Percentiles rank a stretch among this genome's conserved stretches.
phyloP scores from a whole-genome alignment of 2,888 invertebrate genomes.

The Clistopyga incitator region DNA sequence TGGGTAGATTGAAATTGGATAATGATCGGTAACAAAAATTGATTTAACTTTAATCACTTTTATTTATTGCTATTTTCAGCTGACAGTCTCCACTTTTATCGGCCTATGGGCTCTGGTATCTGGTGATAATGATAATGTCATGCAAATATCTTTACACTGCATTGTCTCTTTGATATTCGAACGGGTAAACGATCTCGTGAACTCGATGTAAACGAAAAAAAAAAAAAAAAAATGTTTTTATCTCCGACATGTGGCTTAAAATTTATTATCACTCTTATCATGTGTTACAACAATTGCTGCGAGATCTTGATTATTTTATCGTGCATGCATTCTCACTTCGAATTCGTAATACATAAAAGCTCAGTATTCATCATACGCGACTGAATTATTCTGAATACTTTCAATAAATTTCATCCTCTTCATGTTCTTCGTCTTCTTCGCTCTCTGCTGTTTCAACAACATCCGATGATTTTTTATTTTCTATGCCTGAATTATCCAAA shows the following conservation, averaged over 20 bases:
- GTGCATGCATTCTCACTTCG: not conserved
- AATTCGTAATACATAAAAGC: not conserved
- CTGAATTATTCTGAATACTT: not conserved
- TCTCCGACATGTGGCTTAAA: not conserved
- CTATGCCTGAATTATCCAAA: conserved; percentile 19
- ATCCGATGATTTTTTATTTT: conserved; percentile 44
- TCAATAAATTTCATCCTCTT: not conserved
- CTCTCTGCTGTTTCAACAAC: conserved; percentile 4
- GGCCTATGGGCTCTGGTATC: not conserved
- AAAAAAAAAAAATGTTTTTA: conserved; percentile 16
- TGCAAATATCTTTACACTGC: conserved; percentile 1
- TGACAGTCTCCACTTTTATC: not conserved
- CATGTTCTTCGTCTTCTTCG: not conserved
- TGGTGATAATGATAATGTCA: conserved; percentile 7
- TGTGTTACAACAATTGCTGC: not conserved
- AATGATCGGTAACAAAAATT: not conserved
- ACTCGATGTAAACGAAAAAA: not conserved
- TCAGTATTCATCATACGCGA: not conserved
- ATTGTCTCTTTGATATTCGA: conserved; percentile 11
- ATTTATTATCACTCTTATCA: not conserved
- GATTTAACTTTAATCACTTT: not conserved
- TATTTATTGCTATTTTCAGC: conserved; percentile 14
- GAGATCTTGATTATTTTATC: not conserved
- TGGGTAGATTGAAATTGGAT: not conserved
- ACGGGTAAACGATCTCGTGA: not conserved